phyloP scores from a whole-genome alignment of 2,113 vertebrate species.

The Aythya baeri region DNA sequence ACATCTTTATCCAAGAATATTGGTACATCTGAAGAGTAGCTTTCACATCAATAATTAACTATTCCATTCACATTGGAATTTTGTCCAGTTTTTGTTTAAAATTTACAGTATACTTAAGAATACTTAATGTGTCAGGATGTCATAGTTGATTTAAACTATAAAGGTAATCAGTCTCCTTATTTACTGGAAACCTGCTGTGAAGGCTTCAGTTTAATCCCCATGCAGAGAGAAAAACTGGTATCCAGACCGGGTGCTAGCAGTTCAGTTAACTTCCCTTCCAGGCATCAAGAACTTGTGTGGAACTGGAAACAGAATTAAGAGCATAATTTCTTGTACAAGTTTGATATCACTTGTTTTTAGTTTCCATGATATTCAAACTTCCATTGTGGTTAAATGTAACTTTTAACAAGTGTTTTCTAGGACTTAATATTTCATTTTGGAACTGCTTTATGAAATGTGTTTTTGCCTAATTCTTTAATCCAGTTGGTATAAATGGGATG shows the following conservation, averaged over 20 bases:
- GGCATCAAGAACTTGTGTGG: not conserved
- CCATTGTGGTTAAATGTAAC: not conserved
- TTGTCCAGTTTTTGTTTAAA: not conserved
- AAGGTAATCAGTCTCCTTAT: not conserved
- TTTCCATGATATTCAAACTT: not conserved
- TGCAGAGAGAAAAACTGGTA: not conserved
- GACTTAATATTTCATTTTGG: not conserved
- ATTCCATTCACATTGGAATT: not conserved
- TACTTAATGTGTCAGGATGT: not conserved
- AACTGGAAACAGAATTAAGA: not conserved
- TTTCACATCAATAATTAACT: not conserved
- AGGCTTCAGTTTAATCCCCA: not conserved
- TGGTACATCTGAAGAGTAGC: not conserved
- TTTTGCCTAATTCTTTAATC: not conserved
- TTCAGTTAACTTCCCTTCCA: not conserved
- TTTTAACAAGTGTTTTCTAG: not conserved
- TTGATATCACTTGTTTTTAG: not conserved
- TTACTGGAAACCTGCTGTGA: not conserved
- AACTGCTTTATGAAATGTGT: not conserved
- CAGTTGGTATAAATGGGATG: not conserved
- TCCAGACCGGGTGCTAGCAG: not conserved
- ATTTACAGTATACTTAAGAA: not conserved
- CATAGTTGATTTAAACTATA: constrained; percentile 10
- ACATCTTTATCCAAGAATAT: not conserved
- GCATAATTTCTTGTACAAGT: not conserved